A percentile compares a stretch with the other conserved stretches of the same genome.
These are phyloP conservation scores for Avahi laniger DNA, from an alignment of 2,797 vertebrate species.

Conservation along the genomic window DNA sequence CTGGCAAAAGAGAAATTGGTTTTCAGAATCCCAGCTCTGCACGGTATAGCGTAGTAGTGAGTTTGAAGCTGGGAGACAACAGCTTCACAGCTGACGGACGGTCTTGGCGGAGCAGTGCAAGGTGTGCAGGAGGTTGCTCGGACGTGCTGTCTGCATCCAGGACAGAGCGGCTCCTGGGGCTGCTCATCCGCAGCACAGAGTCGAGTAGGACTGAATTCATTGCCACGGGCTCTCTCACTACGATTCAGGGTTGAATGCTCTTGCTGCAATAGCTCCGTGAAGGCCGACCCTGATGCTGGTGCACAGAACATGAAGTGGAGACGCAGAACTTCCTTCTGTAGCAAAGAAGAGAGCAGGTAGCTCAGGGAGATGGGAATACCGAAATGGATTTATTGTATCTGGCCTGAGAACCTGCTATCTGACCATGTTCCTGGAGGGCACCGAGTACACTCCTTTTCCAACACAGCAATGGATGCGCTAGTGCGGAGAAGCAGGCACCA, in stretches of 20 bases:
- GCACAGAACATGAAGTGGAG: neutral
- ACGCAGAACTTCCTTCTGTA: neutral
- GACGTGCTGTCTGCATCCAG: neutral
- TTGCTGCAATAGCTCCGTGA: neutral
- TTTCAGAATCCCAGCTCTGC: neutral
- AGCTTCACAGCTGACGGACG: neutral
- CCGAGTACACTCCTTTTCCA: neutral
- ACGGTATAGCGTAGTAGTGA: no score
- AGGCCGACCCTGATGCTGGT: neutral
- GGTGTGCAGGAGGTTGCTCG: neutral
- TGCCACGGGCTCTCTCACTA: neutral
- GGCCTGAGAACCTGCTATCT: neutral
- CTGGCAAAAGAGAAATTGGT: neutral
- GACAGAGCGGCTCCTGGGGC: neutral
- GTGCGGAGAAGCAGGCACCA: neutral
- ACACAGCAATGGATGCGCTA: neutral
- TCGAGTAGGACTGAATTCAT: neutral
- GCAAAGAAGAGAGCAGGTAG: neutral
- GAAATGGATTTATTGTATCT: neutral
- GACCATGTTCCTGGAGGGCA: neutral
- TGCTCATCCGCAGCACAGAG: neutral
- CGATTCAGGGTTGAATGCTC: neutral
- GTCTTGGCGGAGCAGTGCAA: neutral
- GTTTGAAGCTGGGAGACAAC: neutral
- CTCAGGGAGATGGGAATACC: neutral